Evolutionary conservation across 2,888 invertebrate genomes (phyloP), one percentile per base, ranked within the genome.

Genomic region (Agapostemon virescens): DNA sequence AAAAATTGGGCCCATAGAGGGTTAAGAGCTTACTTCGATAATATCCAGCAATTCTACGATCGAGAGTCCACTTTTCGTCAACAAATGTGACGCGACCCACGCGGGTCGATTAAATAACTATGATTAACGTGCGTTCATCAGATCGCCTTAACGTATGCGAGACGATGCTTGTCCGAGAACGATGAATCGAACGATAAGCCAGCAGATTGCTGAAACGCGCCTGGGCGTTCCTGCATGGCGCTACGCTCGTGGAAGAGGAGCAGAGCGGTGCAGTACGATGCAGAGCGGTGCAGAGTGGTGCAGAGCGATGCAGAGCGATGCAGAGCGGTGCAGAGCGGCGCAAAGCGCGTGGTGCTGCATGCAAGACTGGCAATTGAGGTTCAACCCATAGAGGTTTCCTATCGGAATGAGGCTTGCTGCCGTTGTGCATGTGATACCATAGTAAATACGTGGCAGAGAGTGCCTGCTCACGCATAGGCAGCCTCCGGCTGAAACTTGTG

Each of bases 181-280:
- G 61, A 75, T 72, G 64, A 73, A 78, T 74, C 72, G 69, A 75
- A 78, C 74, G 81, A 83, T 83, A 82, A 82, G 81, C 82, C 45
- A 15, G 38, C 61, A 72, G 72, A 78, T 75, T 69, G 69, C 33
- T 40, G 74, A 49, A 64, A 74, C 73, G 77, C 71, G 61, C 33
- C 67, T 36, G 68, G 33, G 30, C 68, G 70, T 68, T 33, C 42
- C 40, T 26, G 45, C 23, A 30, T n/a, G 55, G 30, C 15, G 15
- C 55, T 33, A 23, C 52, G 26, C 42, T 49, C 49, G 36, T 36
- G 36, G 36, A 63, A 20, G 63, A 69, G 33, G 36, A 74, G 55
- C 55, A 77, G 40, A 63, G 45, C 15, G 55, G 6, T 26, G 55
- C 55, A 5, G 72, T 55, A 66, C 17, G 13, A 11, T 6, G 52